phyloP scores from a whole-genome alignment of 2,113 vertebrate species.

The Podiceps cristatus region DNA sequence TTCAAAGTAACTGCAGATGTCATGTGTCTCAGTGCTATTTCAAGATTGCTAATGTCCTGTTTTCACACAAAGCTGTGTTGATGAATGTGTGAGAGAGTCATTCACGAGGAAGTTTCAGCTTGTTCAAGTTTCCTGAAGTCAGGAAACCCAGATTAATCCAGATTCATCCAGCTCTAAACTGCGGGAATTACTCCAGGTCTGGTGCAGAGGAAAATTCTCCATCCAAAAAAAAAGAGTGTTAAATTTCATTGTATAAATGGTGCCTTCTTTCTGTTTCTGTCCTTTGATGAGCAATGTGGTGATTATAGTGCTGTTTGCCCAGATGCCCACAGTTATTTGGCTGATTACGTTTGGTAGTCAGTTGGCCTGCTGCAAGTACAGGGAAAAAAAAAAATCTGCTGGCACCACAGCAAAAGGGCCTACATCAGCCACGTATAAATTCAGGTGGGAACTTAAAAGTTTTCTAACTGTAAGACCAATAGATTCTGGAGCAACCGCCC shows the following conservation, averaged over 20 bases:
- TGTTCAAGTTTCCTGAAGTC: not conserved
- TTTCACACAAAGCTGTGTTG: not conserved
- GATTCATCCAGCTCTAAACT: not conserved
- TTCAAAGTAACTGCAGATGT: not conserved
- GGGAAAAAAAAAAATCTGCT: not conserved
- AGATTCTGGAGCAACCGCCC: not conserved
- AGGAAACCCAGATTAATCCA: not conserved
- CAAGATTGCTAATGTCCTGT: not conserved
- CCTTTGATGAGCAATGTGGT: not conserved
- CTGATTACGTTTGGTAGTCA: not conserved
- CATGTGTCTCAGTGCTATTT: not conserved
- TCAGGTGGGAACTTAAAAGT: not conserved
- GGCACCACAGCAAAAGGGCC: not conserved
- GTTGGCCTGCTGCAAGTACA: not conserved
- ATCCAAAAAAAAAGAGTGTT: not conserved
- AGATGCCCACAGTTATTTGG: not conserved
- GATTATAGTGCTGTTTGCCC: not conserved
- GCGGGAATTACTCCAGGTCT: not conserved
- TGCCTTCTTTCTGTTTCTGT: not conserved
- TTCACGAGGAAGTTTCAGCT: not conserved
- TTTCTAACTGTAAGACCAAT: not conserved
- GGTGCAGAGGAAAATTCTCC: not conserved
- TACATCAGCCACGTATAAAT: not conserved
- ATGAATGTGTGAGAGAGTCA: not conserved
- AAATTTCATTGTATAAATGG: not conserved